These are phyloP conservation scores for Zalophus californianus DNA, from an alignment of 2,797 vertebrate genomes.

Conservation along the genomic window DNA sequence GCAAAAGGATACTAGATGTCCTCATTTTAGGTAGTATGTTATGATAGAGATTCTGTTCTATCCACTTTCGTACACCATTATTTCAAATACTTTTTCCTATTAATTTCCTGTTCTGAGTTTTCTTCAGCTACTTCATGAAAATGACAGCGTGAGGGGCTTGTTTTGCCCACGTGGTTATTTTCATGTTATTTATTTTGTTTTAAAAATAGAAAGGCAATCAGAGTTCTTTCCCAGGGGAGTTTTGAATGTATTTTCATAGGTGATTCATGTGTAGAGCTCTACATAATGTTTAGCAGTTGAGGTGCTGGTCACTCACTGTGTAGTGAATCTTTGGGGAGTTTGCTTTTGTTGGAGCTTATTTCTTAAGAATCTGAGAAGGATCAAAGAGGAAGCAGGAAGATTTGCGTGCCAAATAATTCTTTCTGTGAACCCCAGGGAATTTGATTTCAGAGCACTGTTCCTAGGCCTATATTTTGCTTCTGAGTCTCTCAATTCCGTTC, in stretches of 20 bases:
- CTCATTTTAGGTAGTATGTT: constrained; percentile 54
- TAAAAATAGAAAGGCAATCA: neutral
- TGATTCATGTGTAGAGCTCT: neutral
- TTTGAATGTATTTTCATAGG: neutral
- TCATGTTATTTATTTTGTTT: constrained; percentile 43
- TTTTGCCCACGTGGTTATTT: neutral
- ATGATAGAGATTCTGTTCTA: neutral
- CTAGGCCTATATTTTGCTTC: neutral
- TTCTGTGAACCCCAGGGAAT: neutral
- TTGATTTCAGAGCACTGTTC: neutral
- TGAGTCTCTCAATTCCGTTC: neutral
- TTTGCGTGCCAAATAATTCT: constrained; percentile 31
- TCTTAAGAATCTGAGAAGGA: constrained; percentile 35
- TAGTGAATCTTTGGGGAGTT: neutral
- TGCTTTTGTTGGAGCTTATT: neutral
- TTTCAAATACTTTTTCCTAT: neutral
- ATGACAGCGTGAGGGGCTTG: neutral
- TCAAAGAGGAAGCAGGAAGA: neutral
- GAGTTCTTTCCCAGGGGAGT: neutral
- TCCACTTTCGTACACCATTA: neutral
- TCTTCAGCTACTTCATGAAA: neutral
- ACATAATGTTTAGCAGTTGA: neutral
- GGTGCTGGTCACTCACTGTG: neutral
- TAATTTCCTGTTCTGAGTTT: neutral
- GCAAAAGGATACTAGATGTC: neutral